Percentiles rank a stretch among this genome's conserved stretches.
Evolutionary conservation across 2,797 vertebrate species (phyloP).

Genomic region (Acropternis orthonyx): DNA sequence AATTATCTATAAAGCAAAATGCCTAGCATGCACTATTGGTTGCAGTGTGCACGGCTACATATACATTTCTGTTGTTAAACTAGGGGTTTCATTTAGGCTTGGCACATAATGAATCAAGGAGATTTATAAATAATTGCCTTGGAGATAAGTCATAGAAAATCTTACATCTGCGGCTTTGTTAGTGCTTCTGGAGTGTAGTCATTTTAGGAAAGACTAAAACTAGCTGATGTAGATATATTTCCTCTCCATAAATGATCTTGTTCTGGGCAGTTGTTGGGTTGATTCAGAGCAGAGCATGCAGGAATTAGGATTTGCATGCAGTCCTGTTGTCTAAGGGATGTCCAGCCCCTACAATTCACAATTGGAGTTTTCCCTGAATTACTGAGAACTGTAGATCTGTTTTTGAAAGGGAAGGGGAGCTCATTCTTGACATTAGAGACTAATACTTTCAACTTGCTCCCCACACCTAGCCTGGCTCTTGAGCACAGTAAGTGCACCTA

Average conservation of each 20-base stretch:
- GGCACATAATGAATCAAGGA: slow-evolving; percentile 14
- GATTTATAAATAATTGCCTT: slow-evolving; percentile 61
- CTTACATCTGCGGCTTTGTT: slow-evolving; percentile 65
- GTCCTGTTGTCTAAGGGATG: background rate
- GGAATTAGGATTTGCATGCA: background rate
- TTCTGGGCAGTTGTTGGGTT: background rate
- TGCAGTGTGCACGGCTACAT: background rate
- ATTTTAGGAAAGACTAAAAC: slow-evolving; percentile 51
- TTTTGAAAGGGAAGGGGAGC: background rate
- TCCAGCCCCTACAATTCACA: background rate
- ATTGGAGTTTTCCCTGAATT: background rate
- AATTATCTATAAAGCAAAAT: slow-evolving; percentile 23
- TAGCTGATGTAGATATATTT: slow-evolving; percentile 23
- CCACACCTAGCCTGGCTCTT: background rate
- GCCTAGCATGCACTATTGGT: background rate
- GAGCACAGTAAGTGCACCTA: background rate
- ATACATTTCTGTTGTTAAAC: slow-evolving; percentile 22
- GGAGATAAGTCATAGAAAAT: slow-evolving; percentile 47
- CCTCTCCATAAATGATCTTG: background rate
- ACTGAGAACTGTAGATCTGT: background rate
- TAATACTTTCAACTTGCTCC: background rate
- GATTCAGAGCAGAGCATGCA: background rate
- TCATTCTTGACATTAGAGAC: background rate
- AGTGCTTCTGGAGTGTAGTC: slow-evolving; percentile 41
- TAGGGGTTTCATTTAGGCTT: slow-evolving; percentile 45